phyloP scores from a whole-genome alignment of 1,140 invertebrate genomes.

The Zaprionus ghesquierei region DNA sequence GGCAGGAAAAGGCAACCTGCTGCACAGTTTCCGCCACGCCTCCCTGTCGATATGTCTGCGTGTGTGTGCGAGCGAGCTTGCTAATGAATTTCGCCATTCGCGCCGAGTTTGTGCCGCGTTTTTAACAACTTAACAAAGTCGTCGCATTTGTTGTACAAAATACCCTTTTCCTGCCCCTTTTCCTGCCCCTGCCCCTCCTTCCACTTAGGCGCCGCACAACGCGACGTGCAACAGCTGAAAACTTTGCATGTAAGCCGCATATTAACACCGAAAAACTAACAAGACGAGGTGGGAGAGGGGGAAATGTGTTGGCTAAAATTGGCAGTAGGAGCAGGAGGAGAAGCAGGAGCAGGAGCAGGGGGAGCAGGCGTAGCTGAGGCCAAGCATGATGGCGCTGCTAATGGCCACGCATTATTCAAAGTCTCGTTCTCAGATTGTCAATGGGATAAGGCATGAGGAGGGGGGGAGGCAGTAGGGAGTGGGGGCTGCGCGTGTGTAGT shows the following conservation, averaged over 20 bases:
- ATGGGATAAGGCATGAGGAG: constrained; percentile 24
- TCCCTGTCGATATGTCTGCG: not conserved
- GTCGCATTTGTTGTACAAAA: constrained; percentile 71
- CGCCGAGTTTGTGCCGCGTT: constrained; percentile 57
- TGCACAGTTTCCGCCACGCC: constrained; percentile 20
- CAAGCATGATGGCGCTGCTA: constrained; percentile 59
- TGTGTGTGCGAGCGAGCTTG: constrained; percentile 28
- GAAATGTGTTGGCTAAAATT: constrained; percentile 70
- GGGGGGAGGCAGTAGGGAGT: not conserved
- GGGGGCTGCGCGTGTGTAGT: not conserved
- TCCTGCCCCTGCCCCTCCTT: not conserved
- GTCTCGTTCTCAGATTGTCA: constrained; percentile 75
- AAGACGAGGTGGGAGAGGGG: not conserved
- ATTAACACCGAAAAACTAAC: constrained; percentile 77
- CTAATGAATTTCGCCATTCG: constrained; percentile 68
- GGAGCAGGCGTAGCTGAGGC: not conserved
- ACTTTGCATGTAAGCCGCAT: constrained; percentile 77
- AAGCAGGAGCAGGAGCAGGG: not conserved
- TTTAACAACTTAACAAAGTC: constrained; percentile 75
- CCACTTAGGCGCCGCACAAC: not conserved
- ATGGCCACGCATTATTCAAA: constrained; percentile 78
- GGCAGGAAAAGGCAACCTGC: not conserved
- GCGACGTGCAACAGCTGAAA: constrained; percentile 47
- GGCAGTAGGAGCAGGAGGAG: constrained; percentile 27
- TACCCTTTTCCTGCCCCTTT: constrained; percentile 65